phyloP scores from a whole-genome alignment of 2,888 invertebrate genomes.

The Cloeon dipterum region DNA sequence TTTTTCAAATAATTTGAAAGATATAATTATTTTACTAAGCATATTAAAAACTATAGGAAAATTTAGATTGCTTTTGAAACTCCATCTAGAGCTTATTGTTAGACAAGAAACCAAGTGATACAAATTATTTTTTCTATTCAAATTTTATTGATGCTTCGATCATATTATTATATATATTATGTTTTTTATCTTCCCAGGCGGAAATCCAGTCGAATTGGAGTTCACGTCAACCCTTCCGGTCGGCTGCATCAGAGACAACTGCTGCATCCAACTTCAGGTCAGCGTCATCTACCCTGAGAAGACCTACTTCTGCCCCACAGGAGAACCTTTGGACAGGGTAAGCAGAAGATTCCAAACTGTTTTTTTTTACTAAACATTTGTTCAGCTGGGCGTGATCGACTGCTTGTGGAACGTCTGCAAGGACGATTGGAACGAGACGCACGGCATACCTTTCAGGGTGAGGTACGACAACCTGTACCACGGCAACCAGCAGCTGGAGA shows the following conservation, averaged over 20 bases:
- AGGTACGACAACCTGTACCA: constrained; percentile 5
- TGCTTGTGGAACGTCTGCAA: constrained; percentile 12
- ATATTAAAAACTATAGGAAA: no score
- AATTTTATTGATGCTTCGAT: no score
- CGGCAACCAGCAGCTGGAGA: constrained; percentile 2
- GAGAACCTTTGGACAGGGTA: constrained; percentile 7
- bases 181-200: constrained; percentile 1
- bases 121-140: no score
- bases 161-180: no score
- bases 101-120: no score
- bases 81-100: no score
- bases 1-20: no score
- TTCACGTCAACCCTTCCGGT: constrained; percentile 4
- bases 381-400: constrained; percentile 10
- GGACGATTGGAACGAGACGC: constrained; percentile 12
- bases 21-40: no score
- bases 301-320: constrained; percentile 5
- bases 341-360: no score
- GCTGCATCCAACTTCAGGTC: constrained; percentile 7
- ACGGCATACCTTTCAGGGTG: constrained; percentile 11
- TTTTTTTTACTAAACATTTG: neutral
- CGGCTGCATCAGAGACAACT: constrained; percentile 3
- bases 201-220: constrained; percentile 3
- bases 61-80: no score
- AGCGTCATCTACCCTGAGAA: constrained; percentile 5